Conservation (phyloP, 2,888 invertebrate genomes). For the Choristoneura rosaceana region DNA sequence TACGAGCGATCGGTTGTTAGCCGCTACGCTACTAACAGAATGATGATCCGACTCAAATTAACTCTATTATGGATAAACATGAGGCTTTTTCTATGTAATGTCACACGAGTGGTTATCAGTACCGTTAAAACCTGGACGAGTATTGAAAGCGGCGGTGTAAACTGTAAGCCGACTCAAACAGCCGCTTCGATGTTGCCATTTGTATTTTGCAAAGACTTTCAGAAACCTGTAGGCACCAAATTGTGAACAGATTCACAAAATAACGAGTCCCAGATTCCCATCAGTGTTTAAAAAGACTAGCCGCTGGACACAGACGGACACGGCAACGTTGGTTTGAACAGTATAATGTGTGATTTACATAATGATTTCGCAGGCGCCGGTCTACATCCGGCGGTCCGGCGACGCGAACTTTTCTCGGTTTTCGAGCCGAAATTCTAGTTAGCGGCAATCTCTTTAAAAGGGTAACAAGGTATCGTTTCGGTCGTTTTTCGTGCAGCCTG, state of each 20-base stretch:
- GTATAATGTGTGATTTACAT: constrained; percentile 72
- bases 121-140: constrained; percentile 58
- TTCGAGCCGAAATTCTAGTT: constrained; percentile 84
- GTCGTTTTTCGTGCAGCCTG: constrained; percentile 83
- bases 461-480: constrained; percentile 84
- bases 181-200: constrained; percentile 1
- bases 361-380: constrained; percentile 81
- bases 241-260: constrained; percentile 15
- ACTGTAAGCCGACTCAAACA: constrained; percentile 4
- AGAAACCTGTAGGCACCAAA: background rate
- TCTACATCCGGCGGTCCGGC: constrained; percentile 68
- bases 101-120: constrained; percentile 63
- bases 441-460: constrained; percentile 83
- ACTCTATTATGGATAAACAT: constrained; percentile 70
- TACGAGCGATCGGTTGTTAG: constrained; percentile 80
- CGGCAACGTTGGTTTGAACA: constrained; percentile 36
- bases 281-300: constrained; percentile 35
- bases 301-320: constrained; percentile 37
- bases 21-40: constrained; percentile 75
- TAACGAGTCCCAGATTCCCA: constrained; percentile 16
- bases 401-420: constrained; percentile 80
- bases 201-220: constrained; percentile 10
- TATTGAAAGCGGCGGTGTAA: background rate
- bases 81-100: constrained; percentile 65
- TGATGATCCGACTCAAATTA: constrained; percentile 75